Conservation (phyloP, 2,888 invertebrate species). For the Gortyna flavago region DNA sequence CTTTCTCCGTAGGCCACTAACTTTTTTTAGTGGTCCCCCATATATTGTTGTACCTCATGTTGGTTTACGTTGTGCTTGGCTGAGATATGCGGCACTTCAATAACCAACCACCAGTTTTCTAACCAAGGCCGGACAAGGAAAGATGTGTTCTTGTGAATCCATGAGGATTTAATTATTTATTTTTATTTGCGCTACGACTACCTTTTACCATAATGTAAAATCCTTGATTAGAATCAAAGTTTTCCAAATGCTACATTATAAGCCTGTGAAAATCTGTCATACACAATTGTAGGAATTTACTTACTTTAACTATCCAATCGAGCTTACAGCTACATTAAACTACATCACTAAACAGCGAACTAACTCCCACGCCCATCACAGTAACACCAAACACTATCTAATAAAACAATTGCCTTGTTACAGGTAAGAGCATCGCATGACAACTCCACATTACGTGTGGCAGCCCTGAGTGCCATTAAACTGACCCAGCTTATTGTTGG, state of each 20-base stretch:
- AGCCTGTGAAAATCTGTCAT: background rate
- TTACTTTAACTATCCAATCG: background rate
- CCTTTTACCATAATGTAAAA: background rate
- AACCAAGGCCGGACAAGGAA: no score
- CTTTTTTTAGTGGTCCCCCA: background rate
- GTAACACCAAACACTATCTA: slow-evolving; percentile 33
- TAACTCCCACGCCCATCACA: background rate
- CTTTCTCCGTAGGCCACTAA: background rate
- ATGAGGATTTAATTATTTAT: background rate
- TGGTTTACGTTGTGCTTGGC: background rate
- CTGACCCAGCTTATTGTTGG: slow-evolving; percentile 85
- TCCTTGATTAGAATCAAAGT: background rate
- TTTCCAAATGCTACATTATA: background rate
- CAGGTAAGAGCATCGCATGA: slow-evolving; percentile 68
- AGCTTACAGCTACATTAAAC: background rate
- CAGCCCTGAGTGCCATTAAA: slow-evolving; percentile 66
- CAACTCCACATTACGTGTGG: slow-evolving; percentile 53
- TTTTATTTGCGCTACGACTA: background rate
- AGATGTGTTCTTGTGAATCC: background rate
- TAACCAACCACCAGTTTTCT: no score
- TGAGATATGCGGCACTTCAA: no score
- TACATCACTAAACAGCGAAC: background rate
- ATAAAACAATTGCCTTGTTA: slow-evolving; percentile 61
- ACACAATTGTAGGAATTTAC: background rate
- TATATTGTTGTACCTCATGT: background rate